These are phyloP conservation scores for Siphlonurus alternatus DNA, from an alignment of 2,888 invertebrate genomes.

Conservation along the genomic window DNA sequence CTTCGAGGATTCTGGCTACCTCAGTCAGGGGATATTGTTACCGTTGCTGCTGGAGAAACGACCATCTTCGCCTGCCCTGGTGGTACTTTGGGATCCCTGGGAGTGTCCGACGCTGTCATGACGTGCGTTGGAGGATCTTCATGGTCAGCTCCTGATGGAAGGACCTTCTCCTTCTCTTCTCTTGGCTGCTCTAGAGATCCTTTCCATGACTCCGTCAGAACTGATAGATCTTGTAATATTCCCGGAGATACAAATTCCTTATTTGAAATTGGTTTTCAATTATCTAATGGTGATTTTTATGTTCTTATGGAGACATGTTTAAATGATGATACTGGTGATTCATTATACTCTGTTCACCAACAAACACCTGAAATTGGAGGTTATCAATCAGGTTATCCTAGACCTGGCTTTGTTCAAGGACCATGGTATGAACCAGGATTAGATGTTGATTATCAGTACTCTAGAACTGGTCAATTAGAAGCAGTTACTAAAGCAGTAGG, in stretches of 20 bases:
- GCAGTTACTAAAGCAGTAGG: constrained; percentile 18
- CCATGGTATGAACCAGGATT: constrained; percentile 21
- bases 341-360: background rate
- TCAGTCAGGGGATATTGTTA: background rate
- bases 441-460: constrained; percentile 22
- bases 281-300: background rate
- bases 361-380: constrained; percentile 26
- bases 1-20: background rate
- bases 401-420: constrained; percentile 33
- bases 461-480: constrained; percentile 14
- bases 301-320: background rate
- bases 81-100: background rate
- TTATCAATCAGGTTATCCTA: constrained; percentile 30
- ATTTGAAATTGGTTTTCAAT: background rate
- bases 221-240: background rate
- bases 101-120: background rate
- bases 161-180: background rate
- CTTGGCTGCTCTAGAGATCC: background rate
- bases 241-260: background rate
- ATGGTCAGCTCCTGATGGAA: background rate
- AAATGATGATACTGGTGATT: background rate
- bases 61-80: background rate
- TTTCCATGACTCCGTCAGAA: background rate
- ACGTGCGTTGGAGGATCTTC: background rate
- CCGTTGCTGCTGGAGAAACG: background rate